Base-by-base conservation (phyloP, 2,113 vertebrate species). In the Laterallus jamaicensis region DNA sequence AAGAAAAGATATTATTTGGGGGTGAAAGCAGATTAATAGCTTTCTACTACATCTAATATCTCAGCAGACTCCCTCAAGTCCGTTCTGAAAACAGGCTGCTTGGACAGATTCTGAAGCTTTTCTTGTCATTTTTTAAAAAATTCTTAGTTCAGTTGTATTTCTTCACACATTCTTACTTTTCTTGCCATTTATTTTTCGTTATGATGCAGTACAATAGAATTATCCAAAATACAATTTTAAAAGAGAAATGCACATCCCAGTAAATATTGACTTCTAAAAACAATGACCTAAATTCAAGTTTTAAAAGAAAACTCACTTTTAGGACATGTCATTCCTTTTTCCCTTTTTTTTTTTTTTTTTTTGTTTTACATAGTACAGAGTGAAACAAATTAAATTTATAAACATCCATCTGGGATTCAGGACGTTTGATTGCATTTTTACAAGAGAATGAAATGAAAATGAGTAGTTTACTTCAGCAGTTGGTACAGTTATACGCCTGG, bases 391-490 rank as follows among this genome's bases (percentile, higher is more conserved):
- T 64, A 80, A 44, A 70, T 49, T 74, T 77, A 86, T 74, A 81
- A 94, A 88, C 56, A 81, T 49, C 82, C 80, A 89, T 82, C 70
- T 92, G 85, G 76, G 56, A 86, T 80, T 88, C 70, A 87, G 66
- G 29, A 73, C 78, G 21, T 88, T 88, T 86, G 84, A 95, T 28
- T 87, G 82, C 58, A 90, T 95, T 94, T 83, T 80, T 86, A 86
- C 18, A 71, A 92, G 60, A 79, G 6, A 90, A 44, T 56, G 64
- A 94, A 95, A 91, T 75, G 59, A 92, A 82, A 94, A 93, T 76
- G 16, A 95, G 74, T 86, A 76, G 52, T 59, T 87, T 95, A 80
- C 20, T 91, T 87, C 28, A 91, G 75, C 42, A 94, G 64, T 76
- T 80, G 54, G 35, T 88, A 87, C 50, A 70, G 52, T 77, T 50